Evolutionary conservation across 1,140 invertebrate species (phyloP).

Genomic region (Diabrotica virgifera): DNA sequence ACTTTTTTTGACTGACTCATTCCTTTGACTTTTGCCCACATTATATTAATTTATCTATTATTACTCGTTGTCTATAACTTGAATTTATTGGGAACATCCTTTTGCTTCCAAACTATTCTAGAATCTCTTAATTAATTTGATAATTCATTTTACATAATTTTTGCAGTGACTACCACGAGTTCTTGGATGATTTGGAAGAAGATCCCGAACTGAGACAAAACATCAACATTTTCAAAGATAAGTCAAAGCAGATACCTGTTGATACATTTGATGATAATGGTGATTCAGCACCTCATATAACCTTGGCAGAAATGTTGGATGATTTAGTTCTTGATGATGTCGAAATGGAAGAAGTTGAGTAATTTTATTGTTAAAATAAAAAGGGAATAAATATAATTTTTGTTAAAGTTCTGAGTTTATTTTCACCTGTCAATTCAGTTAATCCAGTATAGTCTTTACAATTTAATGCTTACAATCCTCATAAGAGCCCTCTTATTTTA

Average conservation of each 20-base stretch:
- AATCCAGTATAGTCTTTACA: too few relatives aligned
- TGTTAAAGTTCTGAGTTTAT: too few relatives aligned
- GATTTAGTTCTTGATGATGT: conserved; percentile 82
- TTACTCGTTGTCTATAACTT: too few relatives aligned
- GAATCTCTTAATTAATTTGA: not conserved
- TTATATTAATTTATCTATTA: too few relatives aligned
- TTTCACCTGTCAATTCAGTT: too few relatives aligned
- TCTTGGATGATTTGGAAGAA: conserved; percentile 97
- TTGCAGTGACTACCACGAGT: conserved; percentile 88
- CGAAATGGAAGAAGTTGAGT: conserved; percentile 58
- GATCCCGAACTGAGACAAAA: conserved; percentile 84
- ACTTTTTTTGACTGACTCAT: too few relatives aligned
- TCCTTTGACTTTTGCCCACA: too few relatives aligned
- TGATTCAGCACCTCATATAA: conserved; percentile 75
- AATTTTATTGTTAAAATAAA: not conserved
- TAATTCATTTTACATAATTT: conserved; percentile 33
- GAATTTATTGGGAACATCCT: too few relatives aligned
- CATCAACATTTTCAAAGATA: conserved; percentile 90
- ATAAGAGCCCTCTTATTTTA: too few relatives aligned
- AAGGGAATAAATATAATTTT: too few relatives aligned
- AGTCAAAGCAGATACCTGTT: conserved; percentile 60
- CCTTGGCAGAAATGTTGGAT: conserved; percentile 96
- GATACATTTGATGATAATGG: conserved; percentile 67
- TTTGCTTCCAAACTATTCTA: too few relatives aligned
- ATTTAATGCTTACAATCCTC: too few relatives aligned